Evolutionary conservation across 2,797 vertebrate species (phyloP).

Genomic region (Esox lucius): DNA sequence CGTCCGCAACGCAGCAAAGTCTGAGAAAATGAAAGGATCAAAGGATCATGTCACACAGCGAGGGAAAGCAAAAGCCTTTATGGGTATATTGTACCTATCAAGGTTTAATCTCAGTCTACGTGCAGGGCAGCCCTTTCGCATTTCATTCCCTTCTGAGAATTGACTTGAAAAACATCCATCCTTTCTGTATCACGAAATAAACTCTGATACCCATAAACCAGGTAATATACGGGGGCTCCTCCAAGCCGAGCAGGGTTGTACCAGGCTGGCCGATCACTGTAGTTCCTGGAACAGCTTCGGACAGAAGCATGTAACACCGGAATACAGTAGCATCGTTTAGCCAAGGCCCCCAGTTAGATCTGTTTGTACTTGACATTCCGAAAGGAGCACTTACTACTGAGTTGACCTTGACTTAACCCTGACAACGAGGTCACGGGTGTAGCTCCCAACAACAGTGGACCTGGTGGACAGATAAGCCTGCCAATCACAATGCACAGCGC

Average conservation of each 20-base stretch:
- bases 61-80: background rate
- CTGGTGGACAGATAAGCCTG: slow-evolving; percentile 61
- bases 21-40: no score
- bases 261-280: background rate
- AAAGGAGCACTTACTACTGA: slow-evolving; percentile 52
- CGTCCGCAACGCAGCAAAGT: no score
- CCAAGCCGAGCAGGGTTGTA: background rate
- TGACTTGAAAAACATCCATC: background rate
- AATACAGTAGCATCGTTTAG: background rate
- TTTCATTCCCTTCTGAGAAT: background rate
- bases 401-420: slow-evolving; percentile 64
- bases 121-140: background rate
- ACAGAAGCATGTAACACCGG: background rate
- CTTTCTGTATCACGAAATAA: background rate
- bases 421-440: slow-evolving; percentile 52
- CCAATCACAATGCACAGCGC: slow-evolving; percentile 44
- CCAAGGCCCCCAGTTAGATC: slow-evolving; percentile 19
- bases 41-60: background rate
- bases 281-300: background rate
- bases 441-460: background rate
- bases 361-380: slow-evolving; percentile 63
- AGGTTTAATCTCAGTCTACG: background rate
- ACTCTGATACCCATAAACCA: background rate
- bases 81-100: background rate
- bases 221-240: background rate